Percentiles rank a stretch among this genome's conserved stretches.
Evolutionary conservation across 1,140 invertebrate genomes (phyloP).

Genomic region (Caerostris darwini): DNA sequence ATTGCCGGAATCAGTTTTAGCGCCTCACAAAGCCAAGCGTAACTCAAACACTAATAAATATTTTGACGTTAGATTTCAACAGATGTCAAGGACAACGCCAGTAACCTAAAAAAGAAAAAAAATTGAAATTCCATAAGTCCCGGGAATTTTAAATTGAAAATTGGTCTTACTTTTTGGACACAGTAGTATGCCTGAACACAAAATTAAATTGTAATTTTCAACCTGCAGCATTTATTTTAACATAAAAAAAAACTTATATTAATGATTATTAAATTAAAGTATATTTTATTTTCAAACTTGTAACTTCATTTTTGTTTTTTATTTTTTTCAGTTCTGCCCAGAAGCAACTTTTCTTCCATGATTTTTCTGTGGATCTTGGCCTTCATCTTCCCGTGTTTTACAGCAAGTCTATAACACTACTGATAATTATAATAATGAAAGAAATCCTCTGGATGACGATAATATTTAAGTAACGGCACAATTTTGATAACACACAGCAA

Average conservation of each 20-base stretch:
- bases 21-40: too few species aligned
- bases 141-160: too few species aligned
- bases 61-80: too few species aligned
- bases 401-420: slow-evolving; percentile 65
- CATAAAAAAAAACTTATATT: background rate
- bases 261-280: background rate
- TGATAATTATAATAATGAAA: slow-evolving; percentile 60
- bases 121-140: too few species aligned
- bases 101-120: too few species aligned
- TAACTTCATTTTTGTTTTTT: slow-evolving; percentile 6
- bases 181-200: too few species aligned
- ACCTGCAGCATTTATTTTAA: background rate
- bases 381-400: slow-evolving; percentile 60
- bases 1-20: too few species aligned
- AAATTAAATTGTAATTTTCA: background rate
- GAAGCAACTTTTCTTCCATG: slow-evolving; percentile 62
- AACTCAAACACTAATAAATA: too few species aligned
- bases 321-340: slow-evolving; percentile 64
- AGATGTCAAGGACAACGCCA: too few species aligned
- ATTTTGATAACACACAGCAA: slow-evolving; percentile 41
- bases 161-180: too few species aligned
- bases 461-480: slow-evolving; percentile 62
- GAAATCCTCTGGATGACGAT: slow-evolving; percentile 65
- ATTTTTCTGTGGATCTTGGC: slow-evolving; percentile 70
- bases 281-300: background rate